Base-by-base conservation (phyloP, 2,888 invertebrate species). In the Andrena bicolor region DNA sequence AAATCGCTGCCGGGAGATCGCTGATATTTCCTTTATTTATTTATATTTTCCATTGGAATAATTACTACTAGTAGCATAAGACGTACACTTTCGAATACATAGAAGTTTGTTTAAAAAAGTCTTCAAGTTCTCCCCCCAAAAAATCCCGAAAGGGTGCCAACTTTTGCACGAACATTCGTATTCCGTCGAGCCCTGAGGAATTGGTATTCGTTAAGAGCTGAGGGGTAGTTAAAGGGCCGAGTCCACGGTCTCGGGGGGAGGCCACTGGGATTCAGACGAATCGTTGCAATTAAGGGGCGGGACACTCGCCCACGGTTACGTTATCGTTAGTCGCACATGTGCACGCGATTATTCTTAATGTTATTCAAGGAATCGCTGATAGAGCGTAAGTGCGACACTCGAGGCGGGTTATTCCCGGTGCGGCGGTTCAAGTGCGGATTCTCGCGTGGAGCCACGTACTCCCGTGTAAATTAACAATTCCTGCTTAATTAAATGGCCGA, bases 401-500 rank as follows among this genome's bases (percentile, higher is more conserved):
- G 85, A 86, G 77, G 28, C 0, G 28, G 58, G 61, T 23, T 56
- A 58, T 61, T 65, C 77, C 56, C 66, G 26, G 35, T 30, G 73
- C 2, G 41, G 78, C 77, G 73, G 73, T 13, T 76, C 76, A 83
- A 88, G 87, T 83, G 84, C 77, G 72, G 79, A 84, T 73, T 83
- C 76, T 83, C 84, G 80, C 80, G 79, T 76, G 80, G 69, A 82
- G 81, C 79, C 68, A 83, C 73, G 80, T 78, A n/a, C 69, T 53
- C 69, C n/a, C 66, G 30, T 75, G 63, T 68, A 90, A 90, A 91
- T 91, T 91, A 92, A 83, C 90, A 91, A 92, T 91, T 91, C 90
- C 86, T 87, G 87, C 80, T 87, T 91, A 90, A 91, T 90, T 91
- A 89, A 91, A 91, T 90, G 87, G 86, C 88, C 87, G 87, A 84